Base-by-base conservation (phyloP, 2,888 invertebrate species). In the Caenorhabditis sp. region DNA sequence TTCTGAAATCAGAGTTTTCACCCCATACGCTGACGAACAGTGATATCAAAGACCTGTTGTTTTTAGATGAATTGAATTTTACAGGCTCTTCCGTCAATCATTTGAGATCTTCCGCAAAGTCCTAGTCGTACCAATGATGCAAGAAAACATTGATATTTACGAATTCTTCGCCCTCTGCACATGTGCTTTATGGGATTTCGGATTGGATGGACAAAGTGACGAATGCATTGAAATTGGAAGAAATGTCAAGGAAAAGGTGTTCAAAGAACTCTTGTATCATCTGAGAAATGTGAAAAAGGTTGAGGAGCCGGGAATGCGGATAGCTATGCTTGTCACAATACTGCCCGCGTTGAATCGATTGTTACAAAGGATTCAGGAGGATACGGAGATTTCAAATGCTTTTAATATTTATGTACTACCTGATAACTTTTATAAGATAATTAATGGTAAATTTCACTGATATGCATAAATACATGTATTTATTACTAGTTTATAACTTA, bases 111-210 rank as follows among this genome's bases (percentile, higher is more conserved):
- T 67, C 25, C 64, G 64, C 5, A 59, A 64, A 20, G 20, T 23
- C 8, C 38, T 72, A 2, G 54, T 65, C n/a, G 26, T 62, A 14
- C 68, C 68, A n/a, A 64, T 72, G 67, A 62, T 58, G 53, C 27
- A 53, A 26, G 72, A 72, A 2, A 67, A 68, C 14, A 38, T 68
- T 3, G 72, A 72, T 21, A 62, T 68, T 7, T 59, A 62, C 58
- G 72, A 72, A 31, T 57, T 72, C 23, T 72, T 72, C 49, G 61
- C 65, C 0, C 59, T 72, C 0, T 64, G 67, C 56, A 63, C 68
- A 5, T 21, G 67, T 4, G 26, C 67, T 12, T 65, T 72, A 20
- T 72, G 72, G 72, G 72, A 72, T 59, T 72, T 68, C 26, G 72
- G 72, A 12, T 50, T 72, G 5, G 62, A 61, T 20, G 68, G 65